These are phyloP conservation scores for Hirtodrosophila alboralis DNA, from an alignment of 2,888 invertebrate species.

Conservation along the genomic window DNA sequence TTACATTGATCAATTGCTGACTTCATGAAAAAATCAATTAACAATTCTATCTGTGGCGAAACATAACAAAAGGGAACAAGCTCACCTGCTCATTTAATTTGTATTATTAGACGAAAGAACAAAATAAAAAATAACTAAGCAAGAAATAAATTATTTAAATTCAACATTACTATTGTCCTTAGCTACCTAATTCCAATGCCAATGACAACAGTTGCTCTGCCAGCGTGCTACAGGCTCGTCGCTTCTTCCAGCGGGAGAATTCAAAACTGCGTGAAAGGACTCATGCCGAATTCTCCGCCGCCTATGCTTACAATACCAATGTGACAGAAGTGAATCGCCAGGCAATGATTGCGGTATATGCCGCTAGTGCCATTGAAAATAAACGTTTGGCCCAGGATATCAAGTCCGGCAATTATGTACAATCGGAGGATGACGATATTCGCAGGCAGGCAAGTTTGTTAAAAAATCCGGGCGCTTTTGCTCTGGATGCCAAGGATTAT, in stretches of 20 bases:
- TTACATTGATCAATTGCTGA: too few relatives aligned
- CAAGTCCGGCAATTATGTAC: constrained; percentile 87
- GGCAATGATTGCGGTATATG: constrained; percentile 78
- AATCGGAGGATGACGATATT: constrained; percentile 87
- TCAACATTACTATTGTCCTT: not conserved
- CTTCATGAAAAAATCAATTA: too few relatives aligned
- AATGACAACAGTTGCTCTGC: constrained; percentile 52
- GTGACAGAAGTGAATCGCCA: constrained; percentile 89
- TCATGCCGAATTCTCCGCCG: constrained; percentile 85
- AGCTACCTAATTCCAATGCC: constrained; percentile 40
- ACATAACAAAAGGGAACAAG: too few relatives aligned
- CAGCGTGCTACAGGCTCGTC: constrained; percentile 85
- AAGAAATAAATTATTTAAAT: too few relatives aligned
- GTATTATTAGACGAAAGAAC: too few relatives aligned
- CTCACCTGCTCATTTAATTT: too few relatives aligned
- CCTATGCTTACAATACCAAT: constrained; percentile 89
- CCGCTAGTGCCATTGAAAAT: constrained; percentile 68
- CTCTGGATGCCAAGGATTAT: constrained; percentile 88
- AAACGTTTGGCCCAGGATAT: constrained; percentile 80
- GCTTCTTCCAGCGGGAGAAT: constrained; percentile 87
- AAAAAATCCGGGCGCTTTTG: constrained; percentile 88
- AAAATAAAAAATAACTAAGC: too few relatives aligned
- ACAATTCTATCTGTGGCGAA: too few relatives aligned
- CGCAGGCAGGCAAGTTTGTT: constrained; percentile 90
- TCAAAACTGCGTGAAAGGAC: constrained; percentile 86